A percentile compares a stretch with the other conserved stretches of the same genome.
Conservation (phyloP, 2,888 invertebrate genomes). For the Drosophila mimica region DNA sequence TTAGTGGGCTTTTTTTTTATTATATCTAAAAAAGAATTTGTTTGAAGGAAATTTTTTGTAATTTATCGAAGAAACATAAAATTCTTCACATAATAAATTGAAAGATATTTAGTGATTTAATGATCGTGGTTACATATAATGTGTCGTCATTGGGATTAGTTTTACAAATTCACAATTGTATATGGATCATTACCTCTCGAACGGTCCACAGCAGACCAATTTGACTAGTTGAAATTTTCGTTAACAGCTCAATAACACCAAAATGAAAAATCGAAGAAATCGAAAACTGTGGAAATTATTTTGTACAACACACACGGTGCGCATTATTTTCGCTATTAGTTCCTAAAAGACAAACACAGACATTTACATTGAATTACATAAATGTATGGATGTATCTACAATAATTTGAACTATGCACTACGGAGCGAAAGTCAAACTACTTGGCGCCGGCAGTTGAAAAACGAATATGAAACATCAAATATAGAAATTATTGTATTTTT, state of each 20-base stretch:
- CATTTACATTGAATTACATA: conserved; percentile 49
- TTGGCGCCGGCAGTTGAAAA: conserved; percentile 42
- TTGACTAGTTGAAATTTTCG: conserved; percentile 25
- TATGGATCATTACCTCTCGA: conserved; percentile 1
- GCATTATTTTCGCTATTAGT: conserved; percentile 76
- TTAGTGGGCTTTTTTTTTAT: not conserved
- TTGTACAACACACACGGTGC: conserved; percentile 47
- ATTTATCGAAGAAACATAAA: not conserved
- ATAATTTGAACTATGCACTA: conserved; percentile 46
- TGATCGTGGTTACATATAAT: conserved; percentile 12
- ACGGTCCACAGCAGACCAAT: conserved; percentile 5
- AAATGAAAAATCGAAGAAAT: conserved; percentile 11
- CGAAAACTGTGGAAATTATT: conserved; percentile 11
- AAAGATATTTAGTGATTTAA: conserved; percentile 12
- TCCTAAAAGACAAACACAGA: conserved; percentile 64
- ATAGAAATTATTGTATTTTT: conserved; percentile 64
- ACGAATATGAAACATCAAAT: conserved; percentile 45
- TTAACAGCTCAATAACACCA: conserved; percentile 48
- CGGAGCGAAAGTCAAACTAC: conserved; percentile 24
- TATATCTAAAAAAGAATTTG: not conserved
- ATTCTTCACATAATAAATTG: not conserved
- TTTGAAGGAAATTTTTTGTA: not conserved
- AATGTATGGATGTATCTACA: conserved; percentile 33
- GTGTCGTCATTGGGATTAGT: conserved; percentile 5
- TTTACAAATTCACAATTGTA: not conserved